These are phyloP conservation scores for Alsophila aescularia DNA, from an alignment of 2,888 invertebrate genomes.

Conservation along the genomic window DNA sequence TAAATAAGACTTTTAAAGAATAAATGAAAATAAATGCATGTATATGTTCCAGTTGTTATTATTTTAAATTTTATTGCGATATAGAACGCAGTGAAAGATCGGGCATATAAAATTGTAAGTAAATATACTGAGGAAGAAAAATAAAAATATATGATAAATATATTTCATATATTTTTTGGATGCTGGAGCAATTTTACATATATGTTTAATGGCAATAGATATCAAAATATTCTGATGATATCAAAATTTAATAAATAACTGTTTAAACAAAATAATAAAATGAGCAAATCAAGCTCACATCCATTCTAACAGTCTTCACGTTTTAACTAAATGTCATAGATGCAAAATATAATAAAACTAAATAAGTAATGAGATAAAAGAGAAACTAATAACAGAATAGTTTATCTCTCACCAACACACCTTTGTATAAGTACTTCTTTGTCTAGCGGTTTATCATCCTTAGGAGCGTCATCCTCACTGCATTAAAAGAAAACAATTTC, in stretches of 20 bases:
- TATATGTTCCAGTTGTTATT: background rate
- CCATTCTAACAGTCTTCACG: background rate
- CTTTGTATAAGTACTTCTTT: conserved; percentile 46
- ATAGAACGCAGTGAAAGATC: too few relatives aligned
- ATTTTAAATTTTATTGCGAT: too few relatives aligned
- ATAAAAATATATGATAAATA: background rate
- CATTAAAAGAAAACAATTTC: conserved; percentile 38
- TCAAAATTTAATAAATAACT: too few relatives aligned
- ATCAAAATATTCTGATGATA: too few relatives aligned
- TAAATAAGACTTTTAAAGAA: conserved; percentile 39
- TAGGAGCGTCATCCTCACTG: conserved; percentile 46
- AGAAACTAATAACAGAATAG: conserved; percentile 2
- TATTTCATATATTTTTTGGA: too few relatives aligned
- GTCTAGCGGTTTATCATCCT: conserved; percentile 41
- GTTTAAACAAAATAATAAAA: too few relatives aligned
- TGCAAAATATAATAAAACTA: background rate
- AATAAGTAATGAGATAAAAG: background rate
- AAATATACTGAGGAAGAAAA: background rate
- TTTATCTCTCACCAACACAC: conserved; percentile 42
- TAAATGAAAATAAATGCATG: conserved; percentile 15
- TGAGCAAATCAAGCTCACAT: background rate
- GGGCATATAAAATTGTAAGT: background rate
- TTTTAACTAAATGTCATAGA: conserved; percentile 1
- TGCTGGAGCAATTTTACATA: too few relatives aligned
- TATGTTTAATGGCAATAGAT: too few relatives aligned